Conservation (phyloP, 2,888 invertebrate genomes). For the Pilophorus perplexus region DNA sequence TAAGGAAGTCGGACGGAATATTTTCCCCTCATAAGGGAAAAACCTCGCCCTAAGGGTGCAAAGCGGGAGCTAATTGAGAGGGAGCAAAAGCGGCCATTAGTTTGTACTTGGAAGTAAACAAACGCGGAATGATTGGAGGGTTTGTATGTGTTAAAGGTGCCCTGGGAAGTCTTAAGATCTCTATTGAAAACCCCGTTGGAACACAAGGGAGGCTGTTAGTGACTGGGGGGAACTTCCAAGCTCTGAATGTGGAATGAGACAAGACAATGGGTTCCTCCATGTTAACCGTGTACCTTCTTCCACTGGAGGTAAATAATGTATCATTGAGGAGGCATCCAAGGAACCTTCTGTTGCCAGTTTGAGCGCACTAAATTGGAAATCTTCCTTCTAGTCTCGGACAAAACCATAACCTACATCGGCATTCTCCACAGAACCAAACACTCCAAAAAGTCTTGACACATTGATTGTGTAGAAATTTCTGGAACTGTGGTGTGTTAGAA, state of each 20-base stretch:
- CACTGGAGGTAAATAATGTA: slow-evolving; percentile 34
- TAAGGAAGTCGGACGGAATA: too few relatives aligned
- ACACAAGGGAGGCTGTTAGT: slow-evolving; percentile 30
- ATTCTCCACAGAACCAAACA: too few relatives aligned
- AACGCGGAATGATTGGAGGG: slow-evolving; percentile 34
- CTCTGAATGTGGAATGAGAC: slow-evolving; percentile 40
- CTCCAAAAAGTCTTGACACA: too few relatives aligned
- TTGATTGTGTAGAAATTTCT: too few relatives aligned
- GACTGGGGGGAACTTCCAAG: slow-evolving; percentile 23
- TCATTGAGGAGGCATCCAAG: slow-evolving; percentile 14
- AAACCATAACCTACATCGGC: too few relatives aligned
- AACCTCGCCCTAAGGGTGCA: too few relatives aligned
- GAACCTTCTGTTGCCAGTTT: background rate
- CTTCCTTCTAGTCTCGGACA: too few relatives aligned
- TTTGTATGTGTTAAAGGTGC: slow-evolving; percentile 32
- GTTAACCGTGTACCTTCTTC: slow-evolving; percentile 16
- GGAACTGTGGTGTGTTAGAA: too few relatives aligned
- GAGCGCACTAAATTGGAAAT: slow-evolving; percentile 19
- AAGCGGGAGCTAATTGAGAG: slow-evolving; percentile 33
- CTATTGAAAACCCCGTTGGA: slow-evolving; percentile 23
- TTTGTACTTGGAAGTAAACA: slow-evolving; percentile 31
- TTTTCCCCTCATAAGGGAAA: too few relatives aligned
- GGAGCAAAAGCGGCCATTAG: slow-evolving; percentile 25
- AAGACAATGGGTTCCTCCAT: slow-evolving; percentile 31
- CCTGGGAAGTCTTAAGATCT: slow-evolving; percentile 23